These are phyloP conservation scores for Eriocheir sinensis DNA, from an alignment of 1,140 invertebrate species.

Conservation along the genomic window DNA sequence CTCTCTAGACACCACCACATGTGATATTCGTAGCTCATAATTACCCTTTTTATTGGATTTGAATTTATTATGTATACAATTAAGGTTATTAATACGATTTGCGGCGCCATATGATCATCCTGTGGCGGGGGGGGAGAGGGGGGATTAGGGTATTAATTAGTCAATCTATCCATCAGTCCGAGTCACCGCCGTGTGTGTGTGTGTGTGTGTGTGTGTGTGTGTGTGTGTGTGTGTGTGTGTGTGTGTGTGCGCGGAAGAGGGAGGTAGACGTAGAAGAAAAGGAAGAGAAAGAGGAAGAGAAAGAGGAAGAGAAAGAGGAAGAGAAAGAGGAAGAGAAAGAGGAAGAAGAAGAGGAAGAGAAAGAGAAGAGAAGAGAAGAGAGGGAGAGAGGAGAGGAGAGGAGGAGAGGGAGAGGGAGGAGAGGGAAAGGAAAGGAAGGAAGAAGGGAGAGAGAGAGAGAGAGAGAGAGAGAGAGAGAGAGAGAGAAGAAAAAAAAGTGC, in stretches of 20 bases:
- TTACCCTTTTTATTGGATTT: not conserved
- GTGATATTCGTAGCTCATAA: not conserved
- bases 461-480: not conserved
- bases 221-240: not conserved
- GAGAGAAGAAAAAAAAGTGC: not conserved
- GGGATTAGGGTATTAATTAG: not conserved
- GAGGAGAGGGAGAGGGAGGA: not conserved
- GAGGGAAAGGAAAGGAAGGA: not conserved
- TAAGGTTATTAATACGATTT: not conserved
- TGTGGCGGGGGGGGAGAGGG: not conserved
- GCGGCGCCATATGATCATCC: not conserved
- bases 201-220: conserved; percentile 24
- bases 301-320: not conserved
- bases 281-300: conserved; percentile 24
- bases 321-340: not conserved
- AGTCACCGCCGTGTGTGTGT: not conserved
- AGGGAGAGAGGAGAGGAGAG: not conserved
- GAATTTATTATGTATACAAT: conserved; percentile 17
- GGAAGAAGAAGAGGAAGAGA: not conserved
- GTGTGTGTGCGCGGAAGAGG: not conserved
- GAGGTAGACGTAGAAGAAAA: not conserved
- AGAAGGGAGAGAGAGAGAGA: not conserved
- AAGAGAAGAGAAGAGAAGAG: not conserved
- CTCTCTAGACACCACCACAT: too few relatives aligned
- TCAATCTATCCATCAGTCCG: not conserved